Conservation (phyloP, 2,797 vertebrate genomes). For the Mus spretus region DNA sequence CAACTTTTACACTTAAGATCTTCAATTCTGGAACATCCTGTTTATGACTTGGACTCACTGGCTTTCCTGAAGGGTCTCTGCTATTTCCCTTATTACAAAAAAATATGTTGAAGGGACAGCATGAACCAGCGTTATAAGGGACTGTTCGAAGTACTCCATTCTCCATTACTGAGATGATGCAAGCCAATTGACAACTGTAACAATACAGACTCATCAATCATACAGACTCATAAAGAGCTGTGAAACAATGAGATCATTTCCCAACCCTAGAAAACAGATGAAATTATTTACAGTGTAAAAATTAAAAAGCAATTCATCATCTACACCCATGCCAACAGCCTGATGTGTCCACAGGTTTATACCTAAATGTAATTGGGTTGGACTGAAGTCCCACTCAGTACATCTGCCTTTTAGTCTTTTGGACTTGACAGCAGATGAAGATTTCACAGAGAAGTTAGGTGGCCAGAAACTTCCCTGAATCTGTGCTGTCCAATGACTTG, state of each 20-base stretch:
- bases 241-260: constrained; percentile 86
- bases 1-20: constrained; percentile 84
- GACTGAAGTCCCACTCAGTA: not conserved
- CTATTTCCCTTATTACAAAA: constrained; percentile 82
- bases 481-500: not conserved
- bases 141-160: constrained; percentile 63
- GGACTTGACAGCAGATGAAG: not conserved
- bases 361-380: not conserved
- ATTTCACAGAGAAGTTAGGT: not conserved
- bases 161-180: constrained; percentile 73
- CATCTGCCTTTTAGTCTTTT: not conserved
- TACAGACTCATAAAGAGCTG: constrained; percentile 81
- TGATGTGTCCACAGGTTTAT: constrained; percentile 51
- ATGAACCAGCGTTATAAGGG: constrained; percentile 56
- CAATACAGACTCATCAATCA: constrained; percentile 82
- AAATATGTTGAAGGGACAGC: constrained; percentile 71
- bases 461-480: not conserved
- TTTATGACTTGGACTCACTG: constrained; percentile 84
- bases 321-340: constrained; percentile 59
- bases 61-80: constrained; percentile 77
- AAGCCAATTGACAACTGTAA: constrained; percentile 82
- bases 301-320: constrained; percentile 56
- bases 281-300: constrained; percentile 71
- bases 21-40: constrained; percentile 80
- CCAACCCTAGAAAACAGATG: constrained; percentile 74